Evolutionary conservation across 1,140 invertebrate species (phyloP).

Genomic region (Drosophila takahashii): DNA sequence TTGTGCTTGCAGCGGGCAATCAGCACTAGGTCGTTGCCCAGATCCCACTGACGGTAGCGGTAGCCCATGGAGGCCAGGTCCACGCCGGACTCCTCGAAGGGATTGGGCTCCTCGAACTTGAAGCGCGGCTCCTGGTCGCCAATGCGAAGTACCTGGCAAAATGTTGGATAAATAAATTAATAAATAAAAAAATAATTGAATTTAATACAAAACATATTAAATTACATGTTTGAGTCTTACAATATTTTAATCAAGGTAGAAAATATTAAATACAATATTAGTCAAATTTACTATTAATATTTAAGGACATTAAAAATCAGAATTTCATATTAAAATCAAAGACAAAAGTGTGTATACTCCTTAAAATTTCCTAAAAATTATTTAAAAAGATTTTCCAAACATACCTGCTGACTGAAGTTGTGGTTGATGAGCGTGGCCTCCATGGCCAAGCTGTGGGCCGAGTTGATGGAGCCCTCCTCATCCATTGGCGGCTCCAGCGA

Average conservation of each 20-base stretch:
- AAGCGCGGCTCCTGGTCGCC: conserved; percentile 91
- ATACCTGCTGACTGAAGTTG: conserved; percentile 97
- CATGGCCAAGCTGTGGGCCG: conserved; percentile 96
- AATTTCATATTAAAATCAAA: too few relatives aligned
- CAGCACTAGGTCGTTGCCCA: conserved; percentile 95
- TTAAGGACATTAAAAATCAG: too few relatives aligned
- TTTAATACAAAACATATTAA: too few relatives aligned
- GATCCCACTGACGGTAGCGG: conserved; percentile 98
- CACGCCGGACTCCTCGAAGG: conserved; percentile 95
- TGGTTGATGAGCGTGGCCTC: conserved; percentile 99
- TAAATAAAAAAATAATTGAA: too few relatives aligned
- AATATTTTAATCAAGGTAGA: too few relatives aligned
- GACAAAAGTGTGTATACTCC: too few relatives aligned
- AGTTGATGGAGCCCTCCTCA: conserved; percentile 97
- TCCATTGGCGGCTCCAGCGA: conserved; percentile 98
- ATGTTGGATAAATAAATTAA: too few relatives aligned
- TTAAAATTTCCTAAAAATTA: too few relatives aligned
- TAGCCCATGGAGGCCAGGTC: conserved; percentile 98
- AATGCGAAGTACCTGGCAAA: conserved; percentile 86
- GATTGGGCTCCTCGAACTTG: conserved; percentile 96
- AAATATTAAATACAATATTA: too few relatives aligned
- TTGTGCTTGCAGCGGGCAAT: conserved; percentile 98
- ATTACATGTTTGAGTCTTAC: too few relatives aligned
- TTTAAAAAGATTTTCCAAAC: too few relatives aligned
- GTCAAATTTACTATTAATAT: too few relatives aligned